Percentiles rank a stretch among this genome's conserved stretches.
phyloP scores from a whole-genome alignment of 2,888 invertebrate species.

The Vesta saturnalis region DNA sequence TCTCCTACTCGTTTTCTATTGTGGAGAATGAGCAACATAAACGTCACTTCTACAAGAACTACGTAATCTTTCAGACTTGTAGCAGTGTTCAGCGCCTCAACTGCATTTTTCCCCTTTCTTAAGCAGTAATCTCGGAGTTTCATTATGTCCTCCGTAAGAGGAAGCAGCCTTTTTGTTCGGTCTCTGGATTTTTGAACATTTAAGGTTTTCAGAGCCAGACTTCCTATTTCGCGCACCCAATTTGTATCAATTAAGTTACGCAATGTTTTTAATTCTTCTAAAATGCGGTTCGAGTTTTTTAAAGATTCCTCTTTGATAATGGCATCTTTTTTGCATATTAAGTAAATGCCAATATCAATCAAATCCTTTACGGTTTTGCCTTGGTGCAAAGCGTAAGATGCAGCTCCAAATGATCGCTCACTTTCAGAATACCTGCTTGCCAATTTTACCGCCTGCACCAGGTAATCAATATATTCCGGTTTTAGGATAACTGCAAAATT shows the following conservation, averaged over 20 bases:
- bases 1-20: slow-evolving; percentile 23
- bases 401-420: slow-evolving; percentile 19
- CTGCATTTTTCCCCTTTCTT: slow-evolving; percentile 18
- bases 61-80: slow-evolving; percentile 18
- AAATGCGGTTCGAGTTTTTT: slow-evolving; percentile 12
- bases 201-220: slow-evolving; percentile 17
- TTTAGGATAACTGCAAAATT: slow-evolving; percentile 19
- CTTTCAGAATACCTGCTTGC: slow-evolving; percentile 16
- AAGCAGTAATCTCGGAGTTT: slow-evolving; percentile 20
- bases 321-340: slow-evolving; percentile 18
- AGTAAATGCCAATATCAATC: slow-evolving; percentile 18
- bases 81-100: slow-evolving; percentile 2
- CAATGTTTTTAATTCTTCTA: slow-evolving; percentile 15
- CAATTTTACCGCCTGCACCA: slow-evolving; percentile 18
- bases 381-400: slow-evolving; percentile 20
- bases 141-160: slow-evolving; percentile 23
- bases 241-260: slow-evolving; percentile 17
- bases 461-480: slow-evolving; percentile 22
- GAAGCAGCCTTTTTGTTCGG: slow-evolving; percentile 17
- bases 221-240: slow-evolving; percentile 25
- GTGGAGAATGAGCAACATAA: slow-evolving; percentile 20
- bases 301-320: slow-evolving; percentile 18
- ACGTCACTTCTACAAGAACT: slow-evolving; percentile 22
- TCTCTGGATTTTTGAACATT: slow-evolving; percentile 20
- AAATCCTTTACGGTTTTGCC: slow-evolving; percentile 21